Base-by-base conservation (phyloP, 2,113 vertebrate species). In the Brachirus orientalis region DNA sequence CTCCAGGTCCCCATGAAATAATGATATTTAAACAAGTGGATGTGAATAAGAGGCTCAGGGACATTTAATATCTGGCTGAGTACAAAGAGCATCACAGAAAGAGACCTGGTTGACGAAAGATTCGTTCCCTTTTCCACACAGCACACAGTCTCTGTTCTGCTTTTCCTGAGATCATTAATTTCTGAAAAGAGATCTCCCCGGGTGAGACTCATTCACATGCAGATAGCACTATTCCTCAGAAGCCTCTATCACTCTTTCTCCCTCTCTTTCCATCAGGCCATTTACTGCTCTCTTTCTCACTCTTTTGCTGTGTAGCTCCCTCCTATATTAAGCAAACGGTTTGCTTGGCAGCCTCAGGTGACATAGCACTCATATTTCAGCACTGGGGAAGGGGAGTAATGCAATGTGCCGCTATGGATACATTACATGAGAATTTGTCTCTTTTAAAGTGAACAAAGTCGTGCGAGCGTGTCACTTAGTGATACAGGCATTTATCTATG, bases 101-200 rank as follows among this genome's bases (percentile, higher is more conserved):
- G 75, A 72, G 71, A 78, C 62, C 63, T 40, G 46, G 73, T 68
- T 84, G 87, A 85, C 36, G 61, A 56, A 70, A 85, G 77, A 76
- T 48, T 72, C 35, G 44, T 56, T 80, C 61, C 72, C 57, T 79
- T 78, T 82, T 80, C 65, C 69, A 64, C 1, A 55, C 64, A 86
- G 82, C 79, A 63, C 68, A 55, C 65, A 52, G 86, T 63, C 79
- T 88, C 79, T 79, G 72, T 85, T 89, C 92, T 87, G 77, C 83
- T 83, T n/a, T 90, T 92, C 81, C 75, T 75, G 72, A 91, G 86
- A 93, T 92, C 91, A 93, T 93, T 94, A 90, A 92, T 93, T 92
- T 90, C 75, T 91, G 84, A 86, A 92, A 91, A 92, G 88, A 92
- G 83, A 92, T 90, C 86, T 91, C 86, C 86, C 90, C 51, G 84